Base-by-base conservation (phyloP, 2,797 vertebrate genomes). In the Mionectes olivaceus region DNA sequence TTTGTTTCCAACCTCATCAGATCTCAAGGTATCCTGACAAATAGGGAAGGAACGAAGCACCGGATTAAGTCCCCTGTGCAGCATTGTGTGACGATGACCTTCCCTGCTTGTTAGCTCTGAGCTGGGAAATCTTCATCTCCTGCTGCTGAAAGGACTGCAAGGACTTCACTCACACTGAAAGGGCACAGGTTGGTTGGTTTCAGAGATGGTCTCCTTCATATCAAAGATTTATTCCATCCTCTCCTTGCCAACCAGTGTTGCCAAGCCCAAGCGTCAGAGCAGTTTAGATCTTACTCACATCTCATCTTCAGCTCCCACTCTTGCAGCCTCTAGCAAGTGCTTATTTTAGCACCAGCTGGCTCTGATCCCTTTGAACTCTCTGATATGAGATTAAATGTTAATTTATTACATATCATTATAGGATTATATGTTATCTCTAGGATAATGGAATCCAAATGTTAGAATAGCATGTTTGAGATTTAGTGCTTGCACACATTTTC, bases 351-450 rank as follows among this genome's bases (percentile, higher is more conserved):
- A 94, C 71, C 91, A 92, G 79, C 92, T 93, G 92, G 82, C 87
- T 95, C 82, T 89, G 92, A 90, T 96, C 95, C 79, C 82, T 93
- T 83, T 93, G 91, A 95, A 96, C 90, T 83, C 50, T 86, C 82
- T 52, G 89, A 88, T 94, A 96, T 7, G 59, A 96, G 92, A 96
- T 96, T 92, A 95, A 94, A 94, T 92, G 95, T 92, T 95, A 93
- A 94, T 87, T 96, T 95, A 88, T 89, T 86, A 89, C 50, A 18
- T 93, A 89, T 92, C 89, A 43, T 94, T 92, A 94, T 83, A 89
- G 87, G 84, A 91, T 97, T 95, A 94, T 88, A 78, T 83, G 87
- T 94, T 96, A 96, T 91, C 87, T 93, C 79, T 86, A 69, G 70
- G 76, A 96, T 91, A 92, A 92, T 88, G 76, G 84, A 92, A 96